phyloP scores from a whole-genome alignment of 2,888 invertebrate species.

The Nipponacmea schrenckii region DNA sequence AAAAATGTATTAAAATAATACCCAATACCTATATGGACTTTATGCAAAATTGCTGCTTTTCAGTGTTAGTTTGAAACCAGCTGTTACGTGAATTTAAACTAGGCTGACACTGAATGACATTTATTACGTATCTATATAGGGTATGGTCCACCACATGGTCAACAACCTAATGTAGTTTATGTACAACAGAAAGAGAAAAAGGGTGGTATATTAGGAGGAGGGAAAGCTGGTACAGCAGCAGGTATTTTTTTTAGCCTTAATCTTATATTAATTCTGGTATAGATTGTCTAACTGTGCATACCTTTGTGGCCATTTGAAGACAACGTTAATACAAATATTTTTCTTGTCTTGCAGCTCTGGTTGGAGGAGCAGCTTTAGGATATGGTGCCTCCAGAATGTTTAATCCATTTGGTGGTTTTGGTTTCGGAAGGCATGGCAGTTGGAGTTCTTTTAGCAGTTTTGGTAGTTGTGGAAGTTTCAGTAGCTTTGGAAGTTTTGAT shows the following conservation, averaged over 20 bases:
- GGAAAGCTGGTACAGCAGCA: conserved; percentile 47
- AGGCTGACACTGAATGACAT: too few species aligned
- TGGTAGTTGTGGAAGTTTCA: conserved; percentile 56
- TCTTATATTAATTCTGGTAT: too few species aligned
- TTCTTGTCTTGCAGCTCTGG: conserved; percentile 41
- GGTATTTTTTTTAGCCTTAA: conserved; percentile 28
- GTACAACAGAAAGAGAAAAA: conserved; percentile 21
- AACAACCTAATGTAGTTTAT: conserved; percentile 24
- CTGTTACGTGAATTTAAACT: too few species aligned
- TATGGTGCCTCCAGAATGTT: conserved; percentile 56
- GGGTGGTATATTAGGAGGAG: conserved; percentile 26
- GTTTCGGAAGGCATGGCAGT: conserved; percentile 54
- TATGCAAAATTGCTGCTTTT: too few species aligned
- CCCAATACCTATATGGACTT: too few species aligned
- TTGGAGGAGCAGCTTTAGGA: conserved; percentile 56
- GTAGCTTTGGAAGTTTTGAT: conserved; percentile 56
- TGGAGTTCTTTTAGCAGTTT: conserved; percentile 59
- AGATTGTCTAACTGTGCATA: too few species aligned
- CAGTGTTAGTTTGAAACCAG: too few species aligned
- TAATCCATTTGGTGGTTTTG: conserved; percentile 39
- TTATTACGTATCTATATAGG: too few species aligned
- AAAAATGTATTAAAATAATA: too few species aligned
- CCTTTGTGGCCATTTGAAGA: too few species aligned
- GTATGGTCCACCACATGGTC: neutral
- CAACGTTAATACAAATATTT: too few species aligned